A percentile compares a stretch with the other conserved stretches of the same genome.
Evolutionary conservation across 2,113 vertebrate species (phyloP).

Genomic region (Atlantisia rogersi): DNA sequence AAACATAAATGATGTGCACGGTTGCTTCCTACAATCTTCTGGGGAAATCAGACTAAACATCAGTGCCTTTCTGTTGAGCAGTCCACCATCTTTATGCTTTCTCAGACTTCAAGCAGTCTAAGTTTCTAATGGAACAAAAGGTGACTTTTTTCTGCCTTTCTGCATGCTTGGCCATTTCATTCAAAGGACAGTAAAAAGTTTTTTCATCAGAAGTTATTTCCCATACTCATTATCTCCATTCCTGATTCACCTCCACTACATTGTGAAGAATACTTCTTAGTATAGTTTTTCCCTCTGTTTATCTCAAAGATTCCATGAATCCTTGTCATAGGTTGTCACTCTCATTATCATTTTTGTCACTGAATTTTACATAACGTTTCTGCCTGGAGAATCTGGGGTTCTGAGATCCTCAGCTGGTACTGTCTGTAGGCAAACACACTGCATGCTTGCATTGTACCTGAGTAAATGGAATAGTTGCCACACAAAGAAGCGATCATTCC

Average conservation of each 20-base stretch:
- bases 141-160: constrained; percentile 89
- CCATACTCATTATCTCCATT: neutral
- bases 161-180: constrained; percentile 69
- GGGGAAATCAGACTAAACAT: constrained; percentile 87
- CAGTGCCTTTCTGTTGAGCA: constrained; percentile 95
- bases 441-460: neutral
- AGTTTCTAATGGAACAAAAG: constrained; percentile 94
- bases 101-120: constrained; percentile 98
- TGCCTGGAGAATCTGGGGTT: neutral
- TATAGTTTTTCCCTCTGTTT: neutral
- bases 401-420: neutral
- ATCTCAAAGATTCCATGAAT: neutral
- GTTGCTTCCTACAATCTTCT: constrained; percentile 73
- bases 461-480: neutral
- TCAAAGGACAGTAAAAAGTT: constrained; percentile 39
- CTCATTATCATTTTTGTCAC: neutral
- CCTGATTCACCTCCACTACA: neutral
- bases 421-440: neutral
- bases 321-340: neutral
- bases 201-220: constrained; percentile 38
- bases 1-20: constrained; percentile 72
- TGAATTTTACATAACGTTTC: neutral
- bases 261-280: neutral
- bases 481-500: neutral
- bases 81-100: constrained; percentile 99